Conservation (phyloP, 1,140 invertebrate species). For the Drosophila truncata region DNA sequence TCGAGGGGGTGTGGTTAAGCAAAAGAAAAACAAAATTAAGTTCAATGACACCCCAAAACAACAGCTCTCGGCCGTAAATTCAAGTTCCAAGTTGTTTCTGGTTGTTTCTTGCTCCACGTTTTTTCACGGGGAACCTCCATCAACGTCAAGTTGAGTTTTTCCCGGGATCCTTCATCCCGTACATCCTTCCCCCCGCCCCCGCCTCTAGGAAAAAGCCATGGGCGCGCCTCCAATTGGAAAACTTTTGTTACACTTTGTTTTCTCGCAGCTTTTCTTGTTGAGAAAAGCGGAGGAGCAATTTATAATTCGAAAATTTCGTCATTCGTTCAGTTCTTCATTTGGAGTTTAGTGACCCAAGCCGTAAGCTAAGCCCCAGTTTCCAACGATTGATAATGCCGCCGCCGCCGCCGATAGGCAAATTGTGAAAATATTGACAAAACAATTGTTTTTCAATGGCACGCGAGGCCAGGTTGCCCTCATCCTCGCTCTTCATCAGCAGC, state of each 20-base stretch:
- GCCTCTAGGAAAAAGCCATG: not conserved
- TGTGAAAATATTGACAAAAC: slow-evolving; percentile 83
- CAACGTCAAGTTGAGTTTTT: slow-evolving; percentile 66
- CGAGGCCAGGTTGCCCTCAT: slow-evolving; percentile 25
- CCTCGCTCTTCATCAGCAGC: not conserved
- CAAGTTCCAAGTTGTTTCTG: slow-evolving; percentile 45
- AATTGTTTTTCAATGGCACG: slow-evolving; percentile 73
- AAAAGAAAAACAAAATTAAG: slow-evolving; percentile 74
- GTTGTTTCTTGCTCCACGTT: slow-evolving; percentile 25
- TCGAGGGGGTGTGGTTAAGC: slow-evolving; percentile 16
- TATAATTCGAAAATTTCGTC: slow-evolving; percentile 54
- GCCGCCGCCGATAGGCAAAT: slow-evolving; percentile 68
- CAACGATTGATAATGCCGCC: slow-evolving; percentile 47
- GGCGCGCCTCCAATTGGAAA: slow-evolving; percentile 70
- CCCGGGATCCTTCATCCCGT: slow-evolving; percentile 8
- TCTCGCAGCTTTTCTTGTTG: slow-evolving; percentile 1
- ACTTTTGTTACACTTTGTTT: slow-evolving; percentile 75
- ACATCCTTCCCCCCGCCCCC: not conserved
- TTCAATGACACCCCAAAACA: slow-evolving; percentile 80
- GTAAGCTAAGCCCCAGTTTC: not conserved
- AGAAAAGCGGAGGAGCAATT: slow-evolving; percentile 36
- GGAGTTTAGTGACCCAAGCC: slow-evolving; percentile 57
- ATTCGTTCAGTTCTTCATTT: slow-evolving; percentile 43
- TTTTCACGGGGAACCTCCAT: slow-evolving; percentile 55
- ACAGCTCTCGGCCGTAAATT: slow-evolving; percentile 55